Evolutionary conservation across 2,113 vertebrate species (phyloP).

Genomic region (Oryctolagus cuniculus): DNA sequence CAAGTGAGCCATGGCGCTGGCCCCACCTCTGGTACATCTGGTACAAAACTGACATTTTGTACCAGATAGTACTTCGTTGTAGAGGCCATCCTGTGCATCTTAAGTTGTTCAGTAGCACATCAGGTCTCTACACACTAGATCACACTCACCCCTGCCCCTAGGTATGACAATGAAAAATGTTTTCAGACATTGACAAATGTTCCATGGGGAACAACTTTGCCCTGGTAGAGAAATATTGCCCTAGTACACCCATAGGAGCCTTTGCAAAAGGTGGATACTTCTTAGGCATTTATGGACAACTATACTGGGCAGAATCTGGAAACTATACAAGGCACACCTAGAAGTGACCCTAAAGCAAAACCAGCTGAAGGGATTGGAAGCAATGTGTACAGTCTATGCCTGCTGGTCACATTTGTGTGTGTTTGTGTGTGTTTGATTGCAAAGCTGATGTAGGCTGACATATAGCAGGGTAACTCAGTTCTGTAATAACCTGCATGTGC

Average conservation of each 20-base stretch:
- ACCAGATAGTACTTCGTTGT: neutral
- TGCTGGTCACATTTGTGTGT: neutral
- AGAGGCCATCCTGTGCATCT: neutral
- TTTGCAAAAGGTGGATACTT: neutral
- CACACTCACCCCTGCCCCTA: neutral
- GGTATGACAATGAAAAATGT: neutral
- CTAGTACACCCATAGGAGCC: neutral
- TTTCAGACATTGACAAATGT: neutral
- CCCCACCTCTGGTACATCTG: no score
- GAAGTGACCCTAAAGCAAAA: constrained; percentile 23
- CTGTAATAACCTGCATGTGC: neutral
- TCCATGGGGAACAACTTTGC: neutral
- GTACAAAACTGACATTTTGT: neutral
- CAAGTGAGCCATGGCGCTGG: no score
- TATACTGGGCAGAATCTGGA: neutral
- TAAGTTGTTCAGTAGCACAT: neutral
- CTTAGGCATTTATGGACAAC: neutral
- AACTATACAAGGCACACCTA: neutral
- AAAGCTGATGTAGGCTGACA: neutral
- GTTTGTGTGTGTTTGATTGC: neutral
- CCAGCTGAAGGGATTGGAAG: neutral
- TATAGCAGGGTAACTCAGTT: neutral
- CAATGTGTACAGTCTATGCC: neutral
- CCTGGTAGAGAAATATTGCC: neutral
- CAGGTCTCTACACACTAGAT: neutral